A percentile compares a stretch with the other conserved stretches of the same genome.
These are phyloP conservation scores for Danionella dracula DNA, from an alignment of 2,797 vertebrate genomes.

Conservation along the genomic window DNA sequence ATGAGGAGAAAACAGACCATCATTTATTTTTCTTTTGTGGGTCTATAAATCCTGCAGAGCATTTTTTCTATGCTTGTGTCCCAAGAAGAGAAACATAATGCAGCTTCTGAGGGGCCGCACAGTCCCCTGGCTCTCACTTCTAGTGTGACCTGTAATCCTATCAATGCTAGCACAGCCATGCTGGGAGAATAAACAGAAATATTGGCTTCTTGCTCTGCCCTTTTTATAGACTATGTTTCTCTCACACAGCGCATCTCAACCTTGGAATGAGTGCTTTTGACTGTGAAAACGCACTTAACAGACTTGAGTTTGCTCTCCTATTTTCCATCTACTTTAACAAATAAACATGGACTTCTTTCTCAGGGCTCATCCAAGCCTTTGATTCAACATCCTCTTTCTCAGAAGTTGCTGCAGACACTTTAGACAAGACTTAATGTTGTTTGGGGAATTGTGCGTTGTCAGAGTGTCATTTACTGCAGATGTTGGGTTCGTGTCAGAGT, in stretches of 20 bases:
- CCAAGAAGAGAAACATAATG: conserved; percentile 52
- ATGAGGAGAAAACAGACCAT: conserved; percentile 31
- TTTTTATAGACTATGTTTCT: conserved; percentile 20
- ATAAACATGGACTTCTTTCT: conserved; percentile 14
- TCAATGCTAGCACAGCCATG: conserved; percentile 54
- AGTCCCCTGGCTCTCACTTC: conserved; percentile 60
- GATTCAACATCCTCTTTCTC: background rate
- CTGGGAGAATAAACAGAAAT: conserved; percentile 61
- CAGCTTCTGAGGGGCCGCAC: conserved; percentile 49
- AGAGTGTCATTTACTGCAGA: conserved; percentile 35
- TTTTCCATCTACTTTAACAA: background rate
- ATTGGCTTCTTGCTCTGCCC: conserved; percentile 43
- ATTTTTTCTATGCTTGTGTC: conserved; percentile 49
- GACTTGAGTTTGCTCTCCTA: conserved; percentile 4
- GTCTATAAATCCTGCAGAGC: conserved; percentile 44
- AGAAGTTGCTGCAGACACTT: background rate
- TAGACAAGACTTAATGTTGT: conserved; percentile 13
- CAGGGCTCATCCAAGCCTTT: background rate
- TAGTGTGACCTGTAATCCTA: conserved; percentile 65
- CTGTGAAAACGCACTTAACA: background rate
- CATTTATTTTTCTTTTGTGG: conserved; percentile 54
- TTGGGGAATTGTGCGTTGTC: conserved; percentile 26
- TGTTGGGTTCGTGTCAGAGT: conserved; percentile 27
- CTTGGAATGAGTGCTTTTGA: conserved; percentile 7
- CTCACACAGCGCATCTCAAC: conserved; percentile 15